These are phyloP conservation scores for Sepioteuthis lessoniana DNA, from an alignment of 2,888 invertebrate genomes.

Conservation along the genomic window DNA sequence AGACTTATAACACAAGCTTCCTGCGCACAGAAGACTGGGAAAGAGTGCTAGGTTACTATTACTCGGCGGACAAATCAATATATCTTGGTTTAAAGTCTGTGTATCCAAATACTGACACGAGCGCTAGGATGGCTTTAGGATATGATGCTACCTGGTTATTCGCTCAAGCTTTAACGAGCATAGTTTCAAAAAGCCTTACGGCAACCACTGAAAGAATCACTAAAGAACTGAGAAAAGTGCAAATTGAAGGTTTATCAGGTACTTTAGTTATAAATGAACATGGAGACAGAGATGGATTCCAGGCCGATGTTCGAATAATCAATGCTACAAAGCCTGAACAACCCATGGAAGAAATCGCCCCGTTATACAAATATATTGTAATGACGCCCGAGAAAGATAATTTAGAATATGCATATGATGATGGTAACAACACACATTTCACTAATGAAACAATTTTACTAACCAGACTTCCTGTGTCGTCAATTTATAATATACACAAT, in stretches of 20 bases:
- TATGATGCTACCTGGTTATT: constrained; percentile 58
- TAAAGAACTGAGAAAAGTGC: constrained; percentile 54
- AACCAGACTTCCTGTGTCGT: neutral
- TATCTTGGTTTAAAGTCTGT: constrained; percentile 53
- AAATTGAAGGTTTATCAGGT: constrained; percentile 56
- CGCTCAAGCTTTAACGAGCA: constrained; percentile 53
- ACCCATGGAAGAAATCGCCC: too few species aligned
- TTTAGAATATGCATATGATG: too few species aligned
- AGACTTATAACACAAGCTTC: neutral
- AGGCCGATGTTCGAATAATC: constrained; percentile 53
- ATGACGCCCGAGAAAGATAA: too few species aligned
- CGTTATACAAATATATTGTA: too few species aligned
- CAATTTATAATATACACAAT: neutral
- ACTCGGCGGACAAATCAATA: constrained; percentile 53
- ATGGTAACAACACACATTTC: too few species aligned
- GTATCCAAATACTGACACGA: constrained; percentile 53
- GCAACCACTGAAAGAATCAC: constrained; percentile 55
- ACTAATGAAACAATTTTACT: neutral
- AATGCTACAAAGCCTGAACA: constrained; percentile 51
- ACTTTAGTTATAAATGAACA: constrained; percentile 53
- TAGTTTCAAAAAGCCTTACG: constrained; percentile 53
- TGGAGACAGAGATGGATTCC: constrained; percentile 57
- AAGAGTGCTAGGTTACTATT: constrained; percentile 49
- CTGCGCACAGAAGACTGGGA: neutral
- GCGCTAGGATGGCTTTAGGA: constrained; percentile 56